Evolutionary conservation across 1,140 invertebrate genomes (phyloP), one percentile per base, ranked within the genome.

Genomic region (Heliconius hermathena): DNA sequence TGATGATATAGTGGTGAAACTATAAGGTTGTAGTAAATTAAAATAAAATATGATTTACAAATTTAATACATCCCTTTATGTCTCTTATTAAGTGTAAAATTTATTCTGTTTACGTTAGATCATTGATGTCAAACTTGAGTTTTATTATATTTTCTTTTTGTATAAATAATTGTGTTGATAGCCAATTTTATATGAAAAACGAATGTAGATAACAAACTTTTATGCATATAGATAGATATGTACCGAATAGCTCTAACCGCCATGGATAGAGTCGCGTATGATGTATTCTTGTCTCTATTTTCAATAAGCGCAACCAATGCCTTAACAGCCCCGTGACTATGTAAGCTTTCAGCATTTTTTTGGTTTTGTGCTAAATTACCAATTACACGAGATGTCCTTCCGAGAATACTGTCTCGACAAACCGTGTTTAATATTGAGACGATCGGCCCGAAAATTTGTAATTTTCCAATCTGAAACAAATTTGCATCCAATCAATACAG

Each of bases 231-330:
- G 20, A n/a, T 41, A 70, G 36, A 66, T 76, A 85, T 54, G 82
- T 89, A 95, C 95, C 95, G 95, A 41, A 95, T 93, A 49, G 94
- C 95, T 79, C 95, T 88, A 8, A 95, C 94, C 76, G 92, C 93
- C 95, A 95, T 95, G 41, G 90, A 90, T 36, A 94, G 85, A 18
- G 95, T 95, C n/a, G 92, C 89, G 78, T 90, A 88, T 38, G 94
- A 94, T 41, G 90, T 93, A 71, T 87, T 92, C 81, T 93, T 93
- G 82, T 95, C 91, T 81, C 91, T 92, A 57, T 88, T 91, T 71
- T 93, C 91, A 83, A 95, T 93, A 11, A 95, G 77, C 20, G 85
- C 85, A 26, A 94, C 80, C 57, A 95, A 83, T 71, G 92, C 90
- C 71, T 86, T 84, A 6, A 95, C 91, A n/a, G 88, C 90, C 70